Percentiles rank a stretch among this genome's conserved stretches.
Conservation (phyloP, 2,113 vertebrate genomes). For the Solea solea region DNA sequence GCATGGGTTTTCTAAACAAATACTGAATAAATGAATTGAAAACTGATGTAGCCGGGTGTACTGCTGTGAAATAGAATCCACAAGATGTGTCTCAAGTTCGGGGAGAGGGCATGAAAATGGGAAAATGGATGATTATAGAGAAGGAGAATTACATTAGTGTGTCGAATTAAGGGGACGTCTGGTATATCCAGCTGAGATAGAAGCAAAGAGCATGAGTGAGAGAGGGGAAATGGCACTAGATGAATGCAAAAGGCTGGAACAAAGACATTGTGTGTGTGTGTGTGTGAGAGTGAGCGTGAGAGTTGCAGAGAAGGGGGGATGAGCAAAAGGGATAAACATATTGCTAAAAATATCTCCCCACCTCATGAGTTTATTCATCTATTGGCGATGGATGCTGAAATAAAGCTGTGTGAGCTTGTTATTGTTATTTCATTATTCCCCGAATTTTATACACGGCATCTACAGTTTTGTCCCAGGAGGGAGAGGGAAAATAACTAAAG, state of each 20-base stretch:
- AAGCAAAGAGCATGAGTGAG: constrained; percentile 58
- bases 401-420: constrained; percentile 62
- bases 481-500: constrained; percentile 36
- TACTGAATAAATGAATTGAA: constrained; percentile 69
- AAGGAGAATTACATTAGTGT: constrained; percentile 74
- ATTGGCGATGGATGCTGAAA: constrained; percentile 42
- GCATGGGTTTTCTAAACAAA: constrained; percentile 69
- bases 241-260: constrained; percentile 68
- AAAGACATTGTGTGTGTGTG: constrained; percentile 60
- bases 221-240: constrained; percentile 58
- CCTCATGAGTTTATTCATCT: constrained; percentile 54
- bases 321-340: constrained; percentile 59
- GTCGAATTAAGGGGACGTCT: constrained; percentile 77
- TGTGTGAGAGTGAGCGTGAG: constrained; percentile 48
- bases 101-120: constrained; percentile 71
- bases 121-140: constrained; percentile 78
- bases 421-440: constrained; percentile 64
- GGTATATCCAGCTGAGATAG: constrained; percentile 74
- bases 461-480: constrained; percentile 26
- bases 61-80: constrained; percentile 74
- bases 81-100: constrained; percentile 66
- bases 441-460: constrained; percentile 29
- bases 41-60: constrained; percentile 58
- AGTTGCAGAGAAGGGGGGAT: constrained; percentile 60
- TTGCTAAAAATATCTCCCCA: constrained; percentile 66